Evolutionary conservation across 2,888 invertebrate species (phyloP).

Genomic region (Euzetes globulus): DNA sequence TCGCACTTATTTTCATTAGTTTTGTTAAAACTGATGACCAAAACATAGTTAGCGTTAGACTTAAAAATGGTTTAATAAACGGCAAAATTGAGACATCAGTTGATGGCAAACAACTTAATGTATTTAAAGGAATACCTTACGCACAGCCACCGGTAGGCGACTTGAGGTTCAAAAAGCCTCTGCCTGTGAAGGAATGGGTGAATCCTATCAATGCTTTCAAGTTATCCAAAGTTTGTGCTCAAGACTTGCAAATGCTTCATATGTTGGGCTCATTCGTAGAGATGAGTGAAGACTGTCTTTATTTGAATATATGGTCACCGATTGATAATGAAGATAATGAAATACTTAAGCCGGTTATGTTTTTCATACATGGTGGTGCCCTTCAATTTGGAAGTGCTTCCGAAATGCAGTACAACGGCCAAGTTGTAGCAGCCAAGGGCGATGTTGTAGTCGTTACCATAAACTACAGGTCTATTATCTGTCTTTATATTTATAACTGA

Average conservation of each 20-base stretch:
- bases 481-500: too few species aligned
- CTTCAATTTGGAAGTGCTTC: background rate
- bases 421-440: background rate
- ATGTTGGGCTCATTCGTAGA: background rate
- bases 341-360: background rate
- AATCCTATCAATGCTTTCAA: background rate
- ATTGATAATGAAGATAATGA: background rate
- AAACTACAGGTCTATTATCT: constrained; percentile 29
- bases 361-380: constrained; percentile 30
- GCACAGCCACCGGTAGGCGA: background rate
- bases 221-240: background rate
- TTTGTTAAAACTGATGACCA: background rate
- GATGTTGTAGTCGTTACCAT: constrained; percentile 11
- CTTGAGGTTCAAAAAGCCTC: background rate
- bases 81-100: background rate
- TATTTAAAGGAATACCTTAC: constrained; percentile 9
- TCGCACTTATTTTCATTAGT: background rate
- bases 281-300: constrained; percentile 31
- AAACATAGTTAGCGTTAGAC: background rate
- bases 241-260: background rate
- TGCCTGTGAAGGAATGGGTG: background rate
- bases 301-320: constrained; percentile 31
- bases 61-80: constrained; percentile 5
- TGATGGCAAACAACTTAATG: background rate
- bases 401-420: background rate